Evolutionary conservation across 2,113 vertebrate species (phyloP).

Genomic region (Seriola rivoliana): DNA sequence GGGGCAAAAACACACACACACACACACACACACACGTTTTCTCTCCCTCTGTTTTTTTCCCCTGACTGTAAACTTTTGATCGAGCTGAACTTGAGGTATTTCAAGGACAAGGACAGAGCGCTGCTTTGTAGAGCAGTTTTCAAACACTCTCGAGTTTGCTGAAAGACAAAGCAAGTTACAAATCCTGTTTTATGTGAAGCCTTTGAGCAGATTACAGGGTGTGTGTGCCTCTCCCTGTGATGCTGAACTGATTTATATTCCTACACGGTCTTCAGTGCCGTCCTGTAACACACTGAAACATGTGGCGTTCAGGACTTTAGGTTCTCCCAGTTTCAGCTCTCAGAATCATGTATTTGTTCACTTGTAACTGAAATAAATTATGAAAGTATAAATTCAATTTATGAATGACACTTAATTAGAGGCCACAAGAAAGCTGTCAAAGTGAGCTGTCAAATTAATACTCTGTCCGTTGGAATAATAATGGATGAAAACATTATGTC

Average conservation of each 20-base stretch:
- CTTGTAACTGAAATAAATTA: no score
- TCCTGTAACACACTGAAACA: not conserved
- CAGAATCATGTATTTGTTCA: no score
- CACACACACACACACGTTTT: not conserved
- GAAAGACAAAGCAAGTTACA: conserved; percentile 28
- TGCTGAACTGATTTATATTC: conserved; percentile 29
- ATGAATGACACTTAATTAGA: no score
- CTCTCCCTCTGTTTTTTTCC: not conserved
- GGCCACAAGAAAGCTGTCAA: no score
- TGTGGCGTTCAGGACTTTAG: no score
- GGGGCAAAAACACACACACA: not conserved
- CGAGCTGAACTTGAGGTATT: conserved; percentile 13
- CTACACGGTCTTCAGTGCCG: not conserved
- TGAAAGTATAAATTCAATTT: no score
- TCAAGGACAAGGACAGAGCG: conserved; percentile 19
- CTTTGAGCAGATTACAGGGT: conserved; percentile 35
- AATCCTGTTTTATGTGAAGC: conserved; percentile 44
- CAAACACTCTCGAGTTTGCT: conserved; percentile 13
- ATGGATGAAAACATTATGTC: no score
- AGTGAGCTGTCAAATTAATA: no score
- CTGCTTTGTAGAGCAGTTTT: conserved; percentile 21
- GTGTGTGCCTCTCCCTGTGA: not conserved
- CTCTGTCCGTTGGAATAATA: no score
- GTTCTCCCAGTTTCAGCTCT: no score
- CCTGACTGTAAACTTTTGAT: conserved; percentile 27